Base-by-base conservation (phyloP, 2,113 vertebrate species). In the Muntiacus muntjak region DNA sequence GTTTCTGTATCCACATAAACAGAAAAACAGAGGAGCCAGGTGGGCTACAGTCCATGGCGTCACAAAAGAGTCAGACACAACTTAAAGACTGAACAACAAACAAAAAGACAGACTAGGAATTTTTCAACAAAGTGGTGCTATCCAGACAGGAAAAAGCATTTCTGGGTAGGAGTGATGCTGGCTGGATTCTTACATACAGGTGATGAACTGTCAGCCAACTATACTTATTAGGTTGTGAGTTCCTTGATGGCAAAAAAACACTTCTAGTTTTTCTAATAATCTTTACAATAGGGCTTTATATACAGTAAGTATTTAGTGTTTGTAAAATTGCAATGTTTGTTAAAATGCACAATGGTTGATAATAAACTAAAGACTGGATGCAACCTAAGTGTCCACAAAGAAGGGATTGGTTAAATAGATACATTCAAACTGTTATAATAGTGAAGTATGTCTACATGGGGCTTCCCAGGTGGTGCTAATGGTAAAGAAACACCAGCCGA, bases 391-490 rank as follows among this genome's bases (percentile, higher is more conserved):
- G 26, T 55, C 30, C 26, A 28, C 43, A 7, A 54, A 86, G 86
- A 88, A 36, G n/a, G 26, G 13, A 52, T 1, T 17, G 30, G 10
- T 87, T 90, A 87, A 96, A 88, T 62, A 93, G 14, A 54, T 71
- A 89, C 71, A 94, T 89, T 92, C 7, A 85, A 92, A 47, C 30
- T 19, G 33, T 76, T 36, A 8, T 55, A 93, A 45, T 89, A 93
- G 28, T 82, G 30, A 87, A 9, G 21, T 17, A 47, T 88, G 12
- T 85, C 87, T 96, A 78, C 8, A 45, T 86, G 40, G 71, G 8
- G 40, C 23, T 76, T 76, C 40, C 36, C 40, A 43, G 71, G 71
- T 43, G 23, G 6, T 40, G 23, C 6, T 43, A 43, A 40, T 19
- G 3, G 3, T 76, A 43, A 76, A 76, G 1, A 43, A 43, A 12